phyloP scores from a whole-genome alignment of 2,113 vertebrate genomes.

The Mirounga angustirostris region DNA sequence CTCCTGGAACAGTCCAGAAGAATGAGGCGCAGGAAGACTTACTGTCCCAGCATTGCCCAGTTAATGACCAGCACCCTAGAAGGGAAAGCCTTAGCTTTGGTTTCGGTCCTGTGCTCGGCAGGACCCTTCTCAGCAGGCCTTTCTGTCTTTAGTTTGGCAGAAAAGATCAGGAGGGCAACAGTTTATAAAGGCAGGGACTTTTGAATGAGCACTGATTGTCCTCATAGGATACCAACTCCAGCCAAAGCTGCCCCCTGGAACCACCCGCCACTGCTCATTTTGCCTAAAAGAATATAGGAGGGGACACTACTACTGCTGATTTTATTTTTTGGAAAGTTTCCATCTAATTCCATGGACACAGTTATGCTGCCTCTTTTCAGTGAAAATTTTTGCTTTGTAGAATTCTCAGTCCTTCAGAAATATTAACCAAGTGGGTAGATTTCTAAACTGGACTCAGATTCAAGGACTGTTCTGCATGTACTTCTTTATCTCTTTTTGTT shows the following conservation, averaged over 20 bases:
- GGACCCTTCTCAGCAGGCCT: not conserved
- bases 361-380: not conserved
- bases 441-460: not conserved
- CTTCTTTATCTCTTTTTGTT: not conserved
- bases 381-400: not conserved
- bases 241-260: not conserved
- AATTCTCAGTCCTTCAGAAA: constrained; percentile 16
- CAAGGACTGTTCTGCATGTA: not conserved
- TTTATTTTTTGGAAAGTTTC: not conserved
- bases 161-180: not conserved
- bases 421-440: not conserved
- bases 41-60: not conserved
- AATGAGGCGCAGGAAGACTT: not conserved
- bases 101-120: not conserved
- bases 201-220: not conserved
- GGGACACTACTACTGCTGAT: not conserved
- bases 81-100: not conserved
- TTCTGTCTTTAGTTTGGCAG: not conserved
- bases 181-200: not conserved
- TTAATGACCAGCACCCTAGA: not conserved
- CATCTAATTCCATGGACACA: not conserved
- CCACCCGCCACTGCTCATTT: not conserved
- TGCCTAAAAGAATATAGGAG: not conserved
- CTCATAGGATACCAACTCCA: not conserved
- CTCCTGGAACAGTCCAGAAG: not conserved